Conservation (phyloP, 2,888 invertebrate species). For the Endomychus coccineus region DNA sequence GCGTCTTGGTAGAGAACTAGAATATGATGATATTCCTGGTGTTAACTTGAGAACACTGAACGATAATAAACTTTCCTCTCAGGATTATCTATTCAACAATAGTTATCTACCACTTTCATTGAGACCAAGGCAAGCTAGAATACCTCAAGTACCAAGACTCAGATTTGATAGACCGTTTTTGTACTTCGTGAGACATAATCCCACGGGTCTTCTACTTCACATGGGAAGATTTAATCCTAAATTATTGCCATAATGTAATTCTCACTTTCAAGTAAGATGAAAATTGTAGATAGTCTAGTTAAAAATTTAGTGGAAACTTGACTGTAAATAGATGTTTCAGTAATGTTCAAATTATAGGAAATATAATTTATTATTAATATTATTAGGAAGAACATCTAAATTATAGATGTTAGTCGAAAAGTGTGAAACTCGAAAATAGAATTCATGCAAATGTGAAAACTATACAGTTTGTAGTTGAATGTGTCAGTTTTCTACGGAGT, state of each 20-base stretch:
- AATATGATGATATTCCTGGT: slow-evolving; percentile 44
- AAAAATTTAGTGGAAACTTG: no score
- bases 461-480: no score
- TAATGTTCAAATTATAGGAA: no score
- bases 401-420: no score
- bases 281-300: no score
- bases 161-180: slow-evolving; percentile 83
- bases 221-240: slow-evolving; percentile 84
- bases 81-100: slow-evolving; percentile 46
- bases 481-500: no score
- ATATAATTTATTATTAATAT: no score
- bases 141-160: slow-evolving; percentile 65
- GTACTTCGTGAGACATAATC: slow-evolving; percentile 83
- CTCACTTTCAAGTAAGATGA: no score
- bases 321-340: no score
- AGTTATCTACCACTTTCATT: slow-evolving; percentile 62
- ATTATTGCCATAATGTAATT: slow-evolving; percentile 61
- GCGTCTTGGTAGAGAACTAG: slow-evolving; percentile 12
- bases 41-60: slow-evolving; percentile 64
- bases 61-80: slow-evolving; percentile 57
- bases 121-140: slow-evolving; percentile 62
- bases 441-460: no score
- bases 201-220: slow-evolving; percentile 82
- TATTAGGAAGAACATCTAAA: no score
- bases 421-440: no score